Base-by-base conservation (phyloP, 2,888 invertebrate genomes). In the Sussaba pulchella region DNA sequence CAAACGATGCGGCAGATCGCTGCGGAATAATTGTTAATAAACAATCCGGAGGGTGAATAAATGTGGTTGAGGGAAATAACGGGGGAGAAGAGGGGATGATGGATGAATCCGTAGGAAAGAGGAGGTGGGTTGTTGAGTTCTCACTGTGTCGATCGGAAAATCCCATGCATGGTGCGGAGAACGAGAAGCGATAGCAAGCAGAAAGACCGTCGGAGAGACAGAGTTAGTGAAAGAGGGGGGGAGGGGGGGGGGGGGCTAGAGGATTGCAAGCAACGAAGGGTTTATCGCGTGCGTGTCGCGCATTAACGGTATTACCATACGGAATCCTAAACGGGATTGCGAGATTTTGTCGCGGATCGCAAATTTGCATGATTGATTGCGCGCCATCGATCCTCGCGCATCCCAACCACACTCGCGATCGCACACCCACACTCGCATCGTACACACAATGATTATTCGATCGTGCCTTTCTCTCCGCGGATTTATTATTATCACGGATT, bases 311-410 rank as follows among this genome's bases (percentile, higher is more conserved):
- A 87, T 88, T 88, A 88, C 86, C 89, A 89, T 90, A 88, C 85
- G 88, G 86, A 88, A 89, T 85, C 87, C 84, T 87, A 85, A 87
- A 87, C 85, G 85, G 84, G 86, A 86, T 86, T 86, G 85, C 86
- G 87, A 88, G 88, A 89, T 88, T 90, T 88, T 88, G 85, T 83
- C 84, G 86, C 86, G 84, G 80, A 85, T 85, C 84, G 82, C 84
- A 85, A 90, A 83, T 90, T 90, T 90, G 89, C 90, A 89, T 90
- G 89, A 90, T 90, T 90, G 90, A 91, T 90, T 89, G 86, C 87
- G 82, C 84, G 85, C 84, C 80, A 83, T 83, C 83, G 83, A 83
- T 83, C 79, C 78, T 77, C 72, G 63, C 71, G 47, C 74, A 71
- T 79, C 75, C 74, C 67, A 72, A 72, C 70, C 61, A 54, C 66